Conservation (phyloP, 2,113 vertebrate genomes). For the Glareola pratincola region DNA sequence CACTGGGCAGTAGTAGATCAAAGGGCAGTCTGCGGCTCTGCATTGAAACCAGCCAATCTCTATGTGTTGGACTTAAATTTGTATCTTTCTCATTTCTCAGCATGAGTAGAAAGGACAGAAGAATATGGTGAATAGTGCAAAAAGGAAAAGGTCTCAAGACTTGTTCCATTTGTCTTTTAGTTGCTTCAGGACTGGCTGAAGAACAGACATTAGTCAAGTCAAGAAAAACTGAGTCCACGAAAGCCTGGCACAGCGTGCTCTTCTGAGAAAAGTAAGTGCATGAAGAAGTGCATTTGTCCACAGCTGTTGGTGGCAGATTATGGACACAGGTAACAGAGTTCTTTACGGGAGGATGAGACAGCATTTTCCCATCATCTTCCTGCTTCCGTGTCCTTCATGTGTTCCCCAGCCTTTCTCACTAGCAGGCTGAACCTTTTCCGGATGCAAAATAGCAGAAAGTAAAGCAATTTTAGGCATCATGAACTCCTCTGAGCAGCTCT, state of each 20-base stretch:
- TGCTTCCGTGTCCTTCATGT: background rate
- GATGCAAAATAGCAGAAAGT: constrained; percentile 37
- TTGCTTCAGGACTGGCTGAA: background rate
- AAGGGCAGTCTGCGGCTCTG: accelerated
- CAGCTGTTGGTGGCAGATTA: background rate
- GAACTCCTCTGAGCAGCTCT: background rate
- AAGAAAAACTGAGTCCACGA: background rate
- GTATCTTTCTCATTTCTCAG: background rate
- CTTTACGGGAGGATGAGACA: background rate
- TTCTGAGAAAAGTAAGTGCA: background rate
- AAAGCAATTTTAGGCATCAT: background rate
- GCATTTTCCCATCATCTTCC: background rate
- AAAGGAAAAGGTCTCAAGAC: background rate
- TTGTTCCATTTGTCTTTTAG: background rate
- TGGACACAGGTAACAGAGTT: background rate
- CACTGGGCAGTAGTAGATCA: background rate
- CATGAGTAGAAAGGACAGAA: background rate
- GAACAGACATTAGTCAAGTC: background rate
- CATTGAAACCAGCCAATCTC: background rate
- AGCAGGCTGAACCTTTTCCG: background rate
- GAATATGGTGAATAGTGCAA: accelerated
- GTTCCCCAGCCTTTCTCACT: background rate
- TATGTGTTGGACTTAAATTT: accelerated
- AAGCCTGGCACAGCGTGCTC: background rate
- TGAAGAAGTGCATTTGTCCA: no score